Evolutionary conservation across 2,113 vertebrate species (phyloP), one percentile per base, ranked within the genome.

Genomic region (Alethe diademata): DNA sequence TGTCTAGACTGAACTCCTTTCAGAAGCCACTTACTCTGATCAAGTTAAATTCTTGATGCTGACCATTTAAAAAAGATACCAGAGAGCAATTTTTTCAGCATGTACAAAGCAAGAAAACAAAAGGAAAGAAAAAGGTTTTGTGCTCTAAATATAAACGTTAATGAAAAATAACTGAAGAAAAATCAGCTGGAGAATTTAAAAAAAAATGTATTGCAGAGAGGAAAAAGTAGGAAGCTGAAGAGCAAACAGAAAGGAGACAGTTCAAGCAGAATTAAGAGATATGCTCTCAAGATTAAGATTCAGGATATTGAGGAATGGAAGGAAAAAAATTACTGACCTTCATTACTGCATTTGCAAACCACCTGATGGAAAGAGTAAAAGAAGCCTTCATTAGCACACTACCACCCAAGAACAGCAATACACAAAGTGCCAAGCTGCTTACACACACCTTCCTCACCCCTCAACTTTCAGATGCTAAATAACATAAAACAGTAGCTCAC

Each of bases 321-420:
- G 35, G 20, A 78, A 81, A 83, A 35, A 40, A 66, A 43, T 28
- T 28, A 97, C 98, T 88, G 80, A 99, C 98, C 98, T 98, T 98
- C 95, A 54, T 15, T 78, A 28, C 96, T 97, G 56, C 86, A 95
- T 67, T 81, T 98, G 94, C 97, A 98, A 95, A 98, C 97, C 57
- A 97, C 90, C 98, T 99, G 96, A 90, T n/a, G 56, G n/a, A 72
- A 95, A 87, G 75, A 74, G 31, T 11, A 91, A 86, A 69, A 42
- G 62, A 89, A 95, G 53, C 25, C 31, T 82, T 73, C 10, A 0
- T 92, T 73, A 96, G 43, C 17, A 72, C 8, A 67, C 9, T 14
- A 28, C 8, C 25, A 36, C 23, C 5, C 23, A 33, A 47, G n/a
- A 80, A 40, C 19, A 26, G 26, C 47, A 53, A 14, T 2, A 56